Conservation (phyloP, 2,797 vertebrate genomes). For the Acridotheres tristis region DNA sequence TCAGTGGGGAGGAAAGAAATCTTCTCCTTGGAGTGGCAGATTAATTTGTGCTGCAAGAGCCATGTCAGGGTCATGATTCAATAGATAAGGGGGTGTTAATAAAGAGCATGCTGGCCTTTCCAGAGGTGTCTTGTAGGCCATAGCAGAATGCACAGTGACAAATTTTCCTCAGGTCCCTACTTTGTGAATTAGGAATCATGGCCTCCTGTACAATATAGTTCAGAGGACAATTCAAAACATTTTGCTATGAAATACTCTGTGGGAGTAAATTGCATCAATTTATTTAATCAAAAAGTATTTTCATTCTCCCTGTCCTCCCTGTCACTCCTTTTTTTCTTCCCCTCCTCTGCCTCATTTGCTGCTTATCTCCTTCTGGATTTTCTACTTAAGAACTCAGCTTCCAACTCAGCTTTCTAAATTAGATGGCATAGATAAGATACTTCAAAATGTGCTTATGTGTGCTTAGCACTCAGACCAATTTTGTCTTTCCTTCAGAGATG, state of each 20-base stretch:
- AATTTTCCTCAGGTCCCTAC: neutral
- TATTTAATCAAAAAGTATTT: neutral
- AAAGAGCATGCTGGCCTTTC: neutral
- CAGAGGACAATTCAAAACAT: neutral
- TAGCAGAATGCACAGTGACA: neutral
- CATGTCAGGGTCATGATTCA: neutral
- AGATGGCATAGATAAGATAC: neutral
- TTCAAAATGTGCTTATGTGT: neutral
- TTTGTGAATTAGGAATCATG: neutral
- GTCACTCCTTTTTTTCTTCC: neutral
- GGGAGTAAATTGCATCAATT: neutral
- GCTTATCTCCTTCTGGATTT: neutral
- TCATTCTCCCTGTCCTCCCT: neutral
- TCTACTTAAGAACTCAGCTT: neutral
- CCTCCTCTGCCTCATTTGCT: neutral
- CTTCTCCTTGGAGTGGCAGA: neutral
- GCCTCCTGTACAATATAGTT: neutral
- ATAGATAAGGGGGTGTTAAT: neutral
- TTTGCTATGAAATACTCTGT: neutral
- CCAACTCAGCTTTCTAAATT: slow-evolving; percentile 19
- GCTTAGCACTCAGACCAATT: neutral
- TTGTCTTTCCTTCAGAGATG: neutral
- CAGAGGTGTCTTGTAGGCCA: neutral
- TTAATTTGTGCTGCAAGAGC: neutral
- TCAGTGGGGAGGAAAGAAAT: neutral